Evolutionary conservation across 2,888 invertebrate genomes (phyloP).

Genomic region (Leucophora obtusa): DNA sequence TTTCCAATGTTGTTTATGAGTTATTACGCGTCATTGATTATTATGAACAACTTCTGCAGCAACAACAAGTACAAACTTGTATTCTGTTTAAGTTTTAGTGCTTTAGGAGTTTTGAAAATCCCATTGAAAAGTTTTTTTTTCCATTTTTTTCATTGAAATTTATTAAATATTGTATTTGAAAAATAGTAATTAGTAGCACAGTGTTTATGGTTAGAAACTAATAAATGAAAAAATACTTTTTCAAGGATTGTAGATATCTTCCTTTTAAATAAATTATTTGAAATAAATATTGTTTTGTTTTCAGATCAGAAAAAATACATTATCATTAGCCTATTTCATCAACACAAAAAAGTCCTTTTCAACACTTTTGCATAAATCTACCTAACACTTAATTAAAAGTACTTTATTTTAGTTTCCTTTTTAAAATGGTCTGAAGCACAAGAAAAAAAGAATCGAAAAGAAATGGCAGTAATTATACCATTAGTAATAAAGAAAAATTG

Average conservation of each 20-base stretch:
- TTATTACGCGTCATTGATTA: slow-evolving; percentile 60
- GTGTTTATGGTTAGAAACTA: background rate
- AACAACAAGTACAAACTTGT: slow-evolving; percentile 24
- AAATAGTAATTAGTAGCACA: background rate
- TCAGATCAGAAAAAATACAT: background rate
- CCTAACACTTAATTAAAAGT: slow-evolving; percentile 37
- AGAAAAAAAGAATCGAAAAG: background rate
- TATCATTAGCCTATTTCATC: slow-evolving; percentile 7
- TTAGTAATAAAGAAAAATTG: slow-evolving; percentile 29
- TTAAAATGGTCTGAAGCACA: background rate
- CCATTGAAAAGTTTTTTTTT: slow-evolving; percentile 19
- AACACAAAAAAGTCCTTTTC: slow-evolving; percentile 27
- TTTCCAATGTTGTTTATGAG: slow-evolving; percentile 59
- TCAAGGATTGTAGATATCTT: no score
- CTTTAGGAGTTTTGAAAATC: slow-evolving; percentile 28
- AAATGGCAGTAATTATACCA: slow-evolving; percentile 33
- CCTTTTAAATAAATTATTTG: no score
- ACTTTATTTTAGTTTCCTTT: slow-evolving; percentile 34
- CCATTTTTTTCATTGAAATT: slow-evolving; percentile 14
- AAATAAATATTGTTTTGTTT: no score
- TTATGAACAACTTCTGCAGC: slow-evolving; percentile 37
- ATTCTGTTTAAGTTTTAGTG: slow-evolving; percentile 4
- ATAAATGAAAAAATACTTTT: no score
- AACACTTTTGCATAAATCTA: slow-evolving; percentile 35
- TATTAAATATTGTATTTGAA: slow-evolving; percentile 3